Conservation (phyloP, 1,140 invertebrate species). For the Zaprionus camerounensis region DNA sequence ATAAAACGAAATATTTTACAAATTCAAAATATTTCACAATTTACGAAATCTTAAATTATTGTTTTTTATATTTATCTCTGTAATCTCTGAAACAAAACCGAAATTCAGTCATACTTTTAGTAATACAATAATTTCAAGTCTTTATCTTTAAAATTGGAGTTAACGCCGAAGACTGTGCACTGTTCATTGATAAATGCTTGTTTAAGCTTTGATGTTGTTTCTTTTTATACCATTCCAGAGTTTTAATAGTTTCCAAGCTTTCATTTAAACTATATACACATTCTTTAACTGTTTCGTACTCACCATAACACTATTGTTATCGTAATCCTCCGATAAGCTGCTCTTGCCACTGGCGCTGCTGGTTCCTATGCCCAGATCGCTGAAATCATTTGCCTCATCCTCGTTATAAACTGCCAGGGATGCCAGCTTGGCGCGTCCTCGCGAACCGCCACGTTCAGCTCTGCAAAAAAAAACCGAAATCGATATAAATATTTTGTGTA, state of each 20-base stretch:
- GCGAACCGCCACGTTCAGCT: conserved; percentile 85
- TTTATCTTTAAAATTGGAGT: no score
- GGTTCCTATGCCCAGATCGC: conserved; percentile 92
- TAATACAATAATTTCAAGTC: no score
- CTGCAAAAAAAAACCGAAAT: conserved; percentile 71
- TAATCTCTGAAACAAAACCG: no score
- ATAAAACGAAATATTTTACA: neutral
- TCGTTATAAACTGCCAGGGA: conserved; percentile 89
- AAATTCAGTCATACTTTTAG: no score
- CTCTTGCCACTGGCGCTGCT: conserved; percentile 90
- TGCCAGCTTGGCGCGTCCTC: conserved; percentile 84
- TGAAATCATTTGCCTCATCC: conserved; percentile 92
- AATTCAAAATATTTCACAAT: no score
- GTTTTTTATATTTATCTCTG: no score
- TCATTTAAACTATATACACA: neutral
- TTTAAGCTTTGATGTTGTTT: neutral
- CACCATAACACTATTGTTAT: conserved; percentile 89
- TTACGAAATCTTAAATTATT: no score
- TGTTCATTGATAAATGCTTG: no score
- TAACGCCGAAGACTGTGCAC: no score
- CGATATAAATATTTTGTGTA: neutral
- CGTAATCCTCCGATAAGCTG: conserved; percentile 89
- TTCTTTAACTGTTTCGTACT: conserved; percentile 68
- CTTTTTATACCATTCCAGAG: no score
- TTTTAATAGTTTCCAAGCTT: neutral